These are phyloP conservation scores for Hemiscyllium ocellatum DNA, from an alignment of 2,113 vertebrate genomes.

Conservation along the genomic window DNA sequence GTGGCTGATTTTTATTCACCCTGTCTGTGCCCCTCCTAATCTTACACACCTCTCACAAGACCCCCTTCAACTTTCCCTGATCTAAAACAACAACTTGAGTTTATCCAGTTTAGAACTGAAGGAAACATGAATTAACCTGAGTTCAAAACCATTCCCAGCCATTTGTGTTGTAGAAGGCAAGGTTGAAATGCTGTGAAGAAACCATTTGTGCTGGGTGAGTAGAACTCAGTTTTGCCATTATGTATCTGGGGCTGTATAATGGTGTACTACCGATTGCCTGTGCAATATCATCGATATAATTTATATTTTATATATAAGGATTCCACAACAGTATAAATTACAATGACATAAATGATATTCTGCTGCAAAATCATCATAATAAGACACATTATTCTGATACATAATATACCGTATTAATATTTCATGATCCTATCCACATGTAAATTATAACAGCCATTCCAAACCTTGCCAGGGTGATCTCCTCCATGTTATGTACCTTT, in stretches of 20 bases:
- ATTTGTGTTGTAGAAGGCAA: neutral
- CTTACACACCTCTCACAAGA: too few species aligned
- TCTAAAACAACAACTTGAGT: too few species aligned
- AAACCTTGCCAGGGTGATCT: neutral
- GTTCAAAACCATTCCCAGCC: neutral
- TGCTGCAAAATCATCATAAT: neutral
- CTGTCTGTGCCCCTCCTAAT: too few species aligned
- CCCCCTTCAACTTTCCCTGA: too few species aligned
- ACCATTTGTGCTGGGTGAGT: neutral
- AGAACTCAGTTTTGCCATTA: neutral
- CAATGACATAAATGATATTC: neutral
- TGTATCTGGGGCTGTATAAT: neutral
- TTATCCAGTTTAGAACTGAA: neutral
- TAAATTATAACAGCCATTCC: neutral
- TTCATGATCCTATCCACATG: neutral
- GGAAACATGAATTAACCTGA: neutral
- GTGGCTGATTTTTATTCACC: too few species aligned
- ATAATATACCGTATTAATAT: slow-evolving; percentile 25
- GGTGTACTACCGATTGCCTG: neutral
- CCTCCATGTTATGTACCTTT: neutral
- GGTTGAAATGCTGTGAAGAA: neutral
- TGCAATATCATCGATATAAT: neutral
- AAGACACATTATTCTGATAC: neutral
- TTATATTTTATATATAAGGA: neutral
- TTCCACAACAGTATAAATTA: slow-evolving; percentile 3